Base-by-base conservation (phyloP, 2,888 invertebrate genomes). In the Achlya flavicornis region DNA sequence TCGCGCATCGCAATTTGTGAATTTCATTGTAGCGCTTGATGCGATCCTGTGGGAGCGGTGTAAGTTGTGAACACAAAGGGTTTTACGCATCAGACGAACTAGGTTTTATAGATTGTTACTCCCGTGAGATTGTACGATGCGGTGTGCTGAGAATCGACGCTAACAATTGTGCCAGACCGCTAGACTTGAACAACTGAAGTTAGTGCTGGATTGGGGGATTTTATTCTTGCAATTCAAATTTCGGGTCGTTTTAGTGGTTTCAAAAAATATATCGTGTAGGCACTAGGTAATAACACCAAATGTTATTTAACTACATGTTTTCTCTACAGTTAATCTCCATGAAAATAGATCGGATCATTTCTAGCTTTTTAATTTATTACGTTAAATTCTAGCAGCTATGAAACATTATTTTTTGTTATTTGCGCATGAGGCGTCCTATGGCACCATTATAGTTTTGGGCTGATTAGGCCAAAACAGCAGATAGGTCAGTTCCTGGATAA, bases 41-140 rank as follows among this genome's bases (percentile, higher is more conserved):
- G 74, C 74, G 74, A 71, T 62, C 79, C 77, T 74, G 62, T 64
- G 84, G 80, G 84, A 82, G 66, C 64, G 65, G 68, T 53, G 61
- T 65, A 76, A 74, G 77, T 76, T 76, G 73, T 69, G 75, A 81
- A 77, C 74, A 83, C 79, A 84, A 85, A 84, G 79, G 83, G 76
- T 81, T 78, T 81, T 53, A 76, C 77, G 72, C 78, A 84, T 83
- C 76, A 78, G 73, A 70, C 77, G 77, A 74, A 74, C 77, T 72
- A 72, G 76, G 77, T 84, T 85, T 84, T 81, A 84, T 84, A 84
- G 79, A 83, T 85, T 81, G 77, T 70, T 72, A 66, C 71, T 76
- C 85, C 79, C 82, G 41, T 19, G 84, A 79, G 84, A 74, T 64
- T 66, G 67, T 53, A 19, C 73, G 61, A 68, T 66, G 66, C 67